Conservation (phyloP, 1,140 invertebrate genomes). For the Copidosoma floridanum region DNA sequence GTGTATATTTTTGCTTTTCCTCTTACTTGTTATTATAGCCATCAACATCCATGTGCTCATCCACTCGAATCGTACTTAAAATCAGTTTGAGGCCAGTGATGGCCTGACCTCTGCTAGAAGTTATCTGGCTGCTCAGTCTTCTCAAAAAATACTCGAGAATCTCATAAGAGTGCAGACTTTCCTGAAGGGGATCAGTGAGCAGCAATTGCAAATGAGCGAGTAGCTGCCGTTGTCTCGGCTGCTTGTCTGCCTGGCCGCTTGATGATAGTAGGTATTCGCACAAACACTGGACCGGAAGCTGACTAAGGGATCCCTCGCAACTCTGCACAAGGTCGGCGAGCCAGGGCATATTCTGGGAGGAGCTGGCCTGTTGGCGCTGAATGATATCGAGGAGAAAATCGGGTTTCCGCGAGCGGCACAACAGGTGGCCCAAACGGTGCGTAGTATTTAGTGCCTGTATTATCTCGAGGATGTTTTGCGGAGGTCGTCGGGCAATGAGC, state of each 20-base stretch:
- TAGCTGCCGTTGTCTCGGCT: slow-evolving; percentile 77
- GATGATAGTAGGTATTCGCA: slow-evolving; percentile 92
- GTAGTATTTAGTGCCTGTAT: slow-evolving; percentile 76
- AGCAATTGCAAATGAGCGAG: slow-evolving; percentile 72
- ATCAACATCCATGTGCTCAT: slow-evolving; percentile 56
- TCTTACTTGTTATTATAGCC: too few relatives aligned
- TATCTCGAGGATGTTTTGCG: slow-evolving; percentile 74
- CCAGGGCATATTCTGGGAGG: slow-evolving; percentile 94
- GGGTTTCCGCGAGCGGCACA: slow-evolving; percentile 86
- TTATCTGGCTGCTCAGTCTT: slow-evolving; percentile 79
- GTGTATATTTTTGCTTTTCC: too few relatives aligned
- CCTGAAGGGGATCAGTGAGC: slow-evolving; percentile 63
- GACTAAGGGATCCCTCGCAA: slow-evolving; percentile 81
- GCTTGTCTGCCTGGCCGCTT: slow-evolving; percentile 56
- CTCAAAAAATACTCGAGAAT: slow-evolving; percentile 91
- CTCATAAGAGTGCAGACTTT: slow-evolving; percentile 67
- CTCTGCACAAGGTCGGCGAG: slow-evolving; percentile 91
- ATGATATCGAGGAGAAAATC: slow-evolving; percentile 93
- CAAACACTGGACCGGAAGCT: slow-evolving; percentile 91
- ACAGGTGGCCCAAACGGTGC: slow-evolving; percentile 82
- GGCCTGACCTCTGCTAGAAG: slow-evolving; percentile 73
- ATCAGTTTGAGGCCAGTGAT: slow-evolving; percentile 66
- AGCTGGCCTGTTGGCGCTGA: slow-evolving; percentile 73
- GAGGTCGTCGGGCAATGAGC: slow-evolving; percentile 78
- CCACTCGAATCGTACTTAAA: slow-evolving; percentile 51